A percentile compares a stretch with the other conserved stretches of the same genome.
Conservation (phyloP, 2,113 vertebrate genomes). For the Desmodus rotundus region DNA sequence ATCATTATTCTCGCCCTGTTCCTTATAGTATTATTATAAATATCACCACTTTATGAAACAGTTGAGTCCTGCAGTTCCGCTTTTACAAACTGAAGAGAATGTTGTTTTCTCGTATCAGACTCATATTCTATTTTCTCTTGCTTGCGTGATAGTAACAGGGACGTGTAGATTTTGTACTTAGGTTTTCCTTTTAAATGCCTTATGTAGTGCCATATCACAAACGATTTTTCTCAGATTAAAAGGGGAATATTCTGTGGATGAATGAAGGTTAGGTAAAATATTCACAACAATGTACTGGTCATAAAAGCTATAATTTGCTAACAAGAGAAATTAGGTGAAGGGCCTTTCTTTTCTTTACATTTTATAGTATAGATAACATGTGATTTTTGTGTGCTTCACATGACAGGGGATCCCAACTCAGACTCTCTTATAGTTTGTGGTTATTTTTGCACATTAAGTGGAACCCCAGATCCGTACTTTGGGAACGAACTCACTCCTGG, state of each 20-base stretch:
- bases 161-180: background rate
- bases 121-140: background rate
- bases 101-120: background rate
- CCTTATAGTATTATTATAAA: background rate
- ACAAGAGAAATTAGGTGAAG: background rate
- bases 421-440: background rate
- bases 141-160: background rate
- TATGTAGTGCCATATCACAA: background rate
- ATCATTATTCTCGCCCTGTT: background rate
- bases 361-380: background rate
- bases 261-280: background rate
- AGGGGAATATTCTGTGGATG: background rate
- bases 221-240: constrained; percentile 6
- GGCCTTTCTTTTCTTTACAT: background rate
- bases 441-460: constrained; percentile 25
- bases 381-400: background rate
- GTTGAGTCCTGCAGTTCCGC: background rate
- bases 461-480: background rate
- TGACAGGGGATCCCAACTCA: background rate
- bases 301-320: background rate
- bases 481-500: background rate
- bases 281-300: background rate
- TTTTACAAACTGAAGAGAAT: constrained; percentile 20
- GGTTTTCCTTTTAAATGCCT: background rate
- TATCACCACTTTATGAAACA: background rate